Base-by-base conservation (phyloP, 2,797 vertebrate species). In the Acridotheres tristis region DNA sequence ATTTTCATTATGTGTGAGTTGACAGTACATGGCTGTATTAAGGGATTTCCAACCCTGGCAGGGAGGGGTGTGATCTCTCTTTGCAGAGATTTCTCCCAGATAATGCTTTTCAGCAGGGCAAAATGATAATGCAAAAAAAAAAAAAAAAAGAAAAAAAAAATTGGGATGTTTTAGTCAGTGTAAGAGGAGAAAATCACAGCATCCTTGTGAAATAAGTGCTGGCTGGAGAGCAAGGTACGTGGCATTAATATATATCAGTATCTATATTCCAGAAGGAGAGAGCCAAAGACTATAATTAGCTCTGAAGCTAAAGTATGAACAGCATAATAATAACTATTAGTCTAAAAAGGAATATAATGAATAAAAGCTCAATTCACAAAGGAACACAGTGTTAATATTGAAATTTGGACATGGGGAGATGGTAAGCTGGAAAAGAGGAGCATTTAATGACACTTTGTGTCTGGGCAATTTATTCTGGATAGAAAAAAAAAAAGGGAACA, bases 261-360 rank as follows among this genome's bases (percentile, higher is more conserved):
- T 95, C 90, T 85, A 67, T 92, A 88, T 76, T 96, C 93, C 93
- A 96, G 90, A 78, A 97, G 87, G 91, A 92, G 67, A 84, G 86
- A 90, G 68, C 87, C 93, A 81, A 94, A 85, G 87, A 96, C 94
- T 96, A 79, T 96, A 97, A 97, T 96, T 96, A 95, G 87, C 93
- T 96, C 48, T 75, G 93, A 97, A 96, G 91, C 85, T 95, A 73
- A 94, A 95, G 87, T 78, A 94, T 73, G 94, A 96, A 77, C 72
- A 78, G 94, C 95, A 97, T 96, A 93, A 94, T 96, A 96, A 96
- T 96, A 95, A 91, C 90, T 90, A 83, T 93, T 91, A 90, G 79
- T 71, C 68, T 61, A 88, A 90, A 97, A 94, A 79, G 54, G 82
- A 96, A 75, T 80, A 82, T 77, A 88, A 95, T 76, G 94, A 95